Conservation (phyloP, 2,797 vertebrate genomes). For the Anabacerthia variegaticeps region DNA sequence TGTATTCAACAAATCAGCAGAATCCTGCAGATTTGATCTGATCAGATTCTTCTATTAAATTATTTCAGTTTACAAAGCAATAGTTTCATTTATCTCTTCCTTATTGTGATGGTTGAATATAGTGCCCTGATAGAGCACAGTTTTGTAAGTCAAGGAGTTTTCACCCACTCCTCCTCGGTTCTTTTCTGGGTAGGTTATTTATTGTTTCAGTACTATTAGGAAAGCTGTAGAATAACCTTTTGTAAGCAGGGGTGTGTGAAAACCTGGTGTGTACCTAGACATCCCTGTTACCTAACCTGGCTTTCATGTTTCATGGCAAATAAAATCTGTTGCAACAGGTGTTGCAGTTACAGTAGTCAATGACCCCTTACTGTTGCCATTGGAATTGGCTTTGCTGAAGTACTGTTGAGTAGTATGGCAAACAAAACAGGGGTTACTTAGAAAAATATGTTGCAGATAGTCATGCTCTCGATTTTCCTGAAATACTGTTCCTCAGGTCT, state of each 20-base stretch:
- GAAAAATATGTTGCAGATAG: background rate
- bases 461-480: background rate
- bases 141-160: background rate
- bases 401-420: background rate
- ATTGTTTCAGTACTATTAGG: background rate
- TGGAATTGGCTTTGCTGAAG: background rate
- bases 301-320: background rate
- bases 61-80: background rate
- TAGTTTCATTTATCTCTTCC: background rate
- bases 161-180: background rate
- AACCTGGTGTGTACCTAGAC: background rate
- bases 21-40: background rate
- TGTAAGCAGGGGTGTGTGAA: background rate
- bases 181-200: background rate
- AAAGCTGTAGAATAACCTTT: background rate
- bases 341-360: background rate
- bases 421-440: background rate
- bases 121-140: background rate
- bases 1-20: background rate
- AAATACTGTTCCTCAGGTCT: background rate
- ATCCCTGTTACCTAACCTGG: background rate
- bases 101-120: background rate
- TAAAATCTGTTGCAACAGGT: background rate
- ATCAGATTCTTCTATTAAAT: slow-evolving; percentile 1
- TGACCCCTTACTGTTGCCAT: background rate